Evolutionary conservation across 2,888 invertebrate species (phyloP).

Genomic region (Eupithecia inturbata): DNA sequence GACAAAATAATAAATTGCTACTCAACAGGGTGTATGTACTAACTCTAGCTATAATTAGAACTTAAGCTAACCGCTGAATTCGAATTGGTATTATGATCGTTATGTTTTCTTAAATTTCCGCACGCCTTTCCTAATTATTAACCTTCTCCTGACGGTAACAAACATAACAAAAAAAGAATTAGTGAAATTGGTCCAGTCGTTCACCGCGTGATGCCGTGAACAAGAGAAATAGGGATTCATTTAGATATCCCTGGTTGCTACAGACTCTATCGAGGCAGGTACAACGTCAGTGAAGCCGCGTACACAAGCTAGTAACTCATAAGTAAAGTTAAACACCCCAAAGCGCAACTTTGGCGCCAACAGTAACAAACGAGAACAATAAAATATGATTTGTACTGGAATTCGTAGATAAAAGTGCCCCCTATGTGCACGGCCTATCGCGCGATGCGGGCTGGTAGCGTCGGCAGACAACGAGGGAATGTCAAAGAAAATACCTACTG

Average conservation of each 20-base stretch:
- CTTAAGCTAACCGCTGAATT: no score
- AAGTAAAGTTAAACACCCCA: not conserved
- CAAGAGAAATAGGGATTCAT: no score
- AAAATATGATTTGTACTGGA: slow-evolving; percentile 37
- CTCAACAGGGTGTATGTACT: no score
- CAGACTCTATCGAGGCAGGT: not conserved
- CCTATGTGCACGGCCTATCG: slow-evolving; percentile 45
- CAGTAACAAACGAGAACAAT: slow-evolving; percentile 8
- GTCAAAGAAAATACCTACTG: not conserved
- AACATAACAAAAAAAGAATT: no score
- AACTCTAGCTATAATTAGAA: no score
- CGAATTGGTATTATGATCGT: no score
- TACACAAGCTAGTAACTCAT: not conserved
- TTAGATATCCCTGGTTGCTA: not conserved
- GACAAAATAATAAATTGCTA: no score
- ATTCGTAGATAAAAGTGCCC: slow-evolving; percentile 51
- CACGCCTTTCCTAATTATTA: no score
- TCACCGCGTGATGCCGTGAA: no score
- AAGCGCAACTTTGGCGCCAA: not conserved
- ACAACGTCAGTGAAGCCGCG: not conserved
- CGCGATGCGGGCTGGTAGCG: slow-evolving; percentile 48
- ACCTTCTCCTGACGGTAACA: no score
- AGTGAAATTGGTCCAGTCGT: no score
- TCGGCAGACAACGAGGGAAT: slow-evolving; percentile 31
- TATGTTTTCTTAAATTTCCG: no score